Evolutionary conservation across 2,888 invertebrate genomes (phyloP), one percentile per base, ranked within the genome.

Genomic region (Tachina fera): DNA sequence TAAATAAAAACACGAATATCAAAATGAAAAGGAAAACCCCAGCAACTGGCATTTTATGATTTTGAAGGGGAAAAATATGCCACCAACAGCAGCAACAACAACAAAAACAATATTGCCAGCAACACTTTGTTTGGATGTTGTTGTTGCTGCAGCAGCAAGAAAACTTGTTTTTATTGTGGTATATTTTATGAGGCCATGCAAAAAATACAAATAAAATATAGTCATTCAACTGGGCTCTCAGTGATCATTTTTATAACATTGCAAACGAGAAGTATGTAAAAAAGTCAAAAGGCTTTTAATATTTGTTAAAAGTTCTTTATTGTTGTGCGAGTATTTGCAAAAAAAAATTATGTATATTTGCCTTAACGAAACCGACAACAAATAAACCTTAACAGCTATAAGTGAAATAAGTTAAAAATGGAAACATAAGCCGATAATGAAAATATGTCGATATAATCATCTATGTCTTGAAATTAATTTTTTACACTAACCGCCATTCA

Each of bases 1-100:
- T 0, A 49, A 19, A n/a, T n/a, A n/a, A n/a, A n/a, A n/a, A 14
- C n/a, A 41, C 13, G n/a, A 19, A 49, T n/a, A 68, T 60, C 49
- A 68, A 68, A 39, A 22, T 19, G 8, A 16, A 39, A 22, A 31
- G 31, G 49, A 11, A 53, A 74, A 53, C n/a, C 58, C 47, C n/a
- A 67, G 19, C 47, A 58, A 49, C 47, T 43, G n/a, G 51, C 49
- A 60, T 11, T 78, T 47, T 77, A 49, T 68, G 77, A 41, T 53
- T 70, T 53, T 45, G 14, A 61, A 78, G 31, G 51, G 31, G 31
- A 43, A 22, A 70, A 60, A 45, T 47, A 67, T 76, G 67, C 67
- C 67, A 56, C 16, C n/a, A 76, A 67, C 47, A 31, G 31, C 31
- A 31, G 31, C 31, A 31, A 6, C 31, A 31, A 31, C 6, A 31